phyloP scores from a whole-genome alignment of 2,113 vertebrate species.

The Menura novaehollandiae region DNA sequence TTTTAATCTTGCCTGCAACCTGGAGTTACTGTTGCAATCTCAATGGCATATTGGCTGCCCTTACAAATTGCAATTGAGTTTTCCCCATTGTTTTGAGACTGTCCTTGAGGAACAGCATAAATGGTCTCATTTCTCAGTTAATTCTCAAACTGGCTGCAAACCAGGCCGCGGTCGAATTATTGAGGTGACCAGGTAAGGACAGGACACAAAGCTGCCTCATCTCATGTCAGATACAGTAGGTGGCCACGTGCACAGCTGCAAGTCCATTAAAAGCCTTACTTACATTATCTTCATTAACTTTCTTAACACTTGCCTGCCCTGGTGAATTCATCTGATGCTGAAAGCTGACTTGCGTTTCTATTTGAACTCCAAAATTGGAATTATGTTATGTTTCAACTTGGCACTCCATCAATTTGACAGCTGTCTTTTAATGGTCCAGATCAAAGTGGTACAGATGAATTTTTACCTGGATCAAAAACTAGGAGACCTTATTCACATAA shows the following conservation, averaged over 20 bases:
- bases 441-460: neutral
- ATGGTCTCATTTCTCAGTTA: neutral
- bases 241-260: neutral
- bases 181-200: neutral
- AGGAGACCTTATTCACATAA: neutral
- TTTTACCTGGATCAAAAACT: neutral
- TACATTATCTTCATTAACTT: neutral
- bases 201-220: neutral
- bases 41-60: neutral
- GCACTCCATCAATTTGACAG: neutral
- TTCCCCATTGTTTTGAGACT: neutral
- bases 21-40: neutral
- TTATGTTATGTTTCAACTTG: neutral
- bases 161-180: rapidly evolving
- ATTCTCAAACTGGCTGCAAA: neutral
- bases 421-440: neutral
- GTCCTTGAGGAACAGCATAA: neutral
- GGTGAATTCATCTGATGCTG: neutral
- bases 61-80: neutral
- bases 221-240: neutral
- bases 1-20: neutral
- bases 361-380: neutral
- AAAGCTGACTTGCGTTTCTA: neutral
- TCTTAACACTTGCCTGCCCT: neutral
- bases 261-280: neutral